Percentiles rank a stretch among this genome's conserved stretches.
Evolutionary conservation across 1,140 invertebrate genomes (phyloP).

Genomic region (Bactericera cockerelli): DNA sequence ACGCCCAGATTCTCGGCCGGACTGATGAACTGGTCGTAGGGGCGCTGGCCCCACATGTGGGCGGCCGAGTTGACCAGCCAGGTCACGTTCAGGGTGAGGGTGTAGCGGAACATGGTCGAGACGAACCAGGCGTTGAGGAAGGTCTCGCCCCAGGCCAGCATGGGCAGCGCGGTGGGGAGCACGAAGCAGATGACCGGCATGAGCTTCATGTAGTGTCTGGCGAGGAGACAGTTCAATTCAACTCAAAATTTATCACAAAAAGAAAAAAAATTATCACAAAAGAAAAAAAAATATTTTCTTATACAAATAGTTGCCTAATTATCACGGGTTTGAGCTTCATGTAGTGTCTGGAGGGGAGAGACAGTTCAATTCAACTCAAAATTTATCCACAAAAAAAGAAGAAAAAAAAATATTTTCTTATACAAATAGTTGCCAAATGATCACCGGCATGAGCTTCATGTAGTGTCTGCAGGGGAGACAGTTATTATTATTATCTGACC

Average conservation of each 20-base stretch:
- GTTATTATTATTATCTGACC: too few species aligned
- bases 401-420: too few species aligned
- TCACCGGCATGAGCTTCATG: slow-evolving; percentile 46
- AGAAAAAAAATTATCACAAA: too few species aligned
- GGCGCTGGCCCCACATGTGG: slow-evolving; percentile 52
- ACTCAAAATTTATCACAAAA: too few species aligned
- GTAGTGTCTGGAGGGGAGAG: slow-evolving; percentile 47
- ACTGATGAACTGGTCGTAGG: slow-evolving; percentile 36
- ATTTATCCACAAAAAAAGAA: too few species aligned
- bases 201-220: slow-evolving; percentile 52
- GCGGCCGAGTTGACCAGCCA: slow-evolving; percentile 81
- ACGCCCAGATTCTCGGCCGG: slow-evolving; percentile 53
- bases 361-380: too few species aligned
- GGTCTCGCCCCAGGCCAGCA: slow-evolving; percentile 52
- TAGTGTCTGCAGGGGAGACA: slow-evolving; percentile 44
- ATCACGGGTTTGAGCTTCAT: slow-evolving; percentile 47
- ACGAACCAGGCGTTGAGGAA: slow-evolving; percentile 36
- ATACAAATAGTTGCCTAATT: too few species aligned
- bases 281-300: too few species aligned
- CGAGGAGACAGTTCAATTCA: slow-evolving; percentile 23
- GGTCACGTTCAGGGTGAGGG: slow-evolving; percentile 52
- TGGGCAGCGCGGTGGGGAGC: slow-evolving; percentile 52
- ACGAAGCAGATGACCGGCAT: slow-evolving; percentile 60
- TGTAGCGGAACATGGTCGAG: slow-evolving; percentile 48
- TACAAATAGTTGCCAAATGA: slow-evolving; percentile 22